Conservation (phyloP, 2,888 invertebrate species). For the Synanthedon vespiformis region DNA sequence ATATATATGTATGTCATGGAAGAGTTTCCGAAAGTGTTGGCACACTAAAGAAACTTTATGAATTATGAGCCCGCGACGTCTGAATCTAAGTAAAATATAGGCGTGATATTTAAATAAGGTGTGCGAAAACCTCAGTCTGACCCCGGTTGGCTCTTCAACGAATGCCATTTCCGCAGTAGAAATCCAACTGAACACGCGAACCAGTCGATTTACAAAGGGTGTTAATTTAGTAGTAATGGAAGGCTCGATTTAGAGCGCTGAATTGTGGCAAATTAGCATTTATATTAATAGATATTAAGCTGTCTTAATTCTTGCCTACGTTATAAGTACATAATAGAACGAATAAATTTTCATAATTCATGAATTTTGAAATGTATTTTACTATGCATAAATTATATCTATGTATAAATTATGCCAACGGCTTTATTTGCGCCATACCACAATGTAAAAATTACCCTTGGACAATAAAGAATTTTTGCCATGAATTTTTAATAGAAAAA, state of each 20-base stretch:
- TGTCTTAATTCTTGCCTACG: neutral
- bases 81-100: conserved; percentile 1
- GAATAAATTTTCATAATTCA: neutral
- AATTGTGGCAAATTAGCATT: conserved; percentile 32
- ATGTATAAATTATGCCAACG: no score
- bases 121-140: conserved; percentile 2
- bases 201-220: conserved; percentile 31
- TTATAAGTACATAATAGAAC: neutral
- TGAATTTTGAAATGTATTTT: neutral
- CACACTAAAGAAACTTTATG: conserved; percentile 4
- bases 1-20: no score
- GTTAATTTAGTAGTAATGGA: conserved; percentile 47
- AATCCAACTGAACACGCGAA: conserved; percentile 44
- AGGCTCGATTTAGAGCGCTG: conserved; percentile 29
- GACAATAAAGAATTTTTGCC: no score
- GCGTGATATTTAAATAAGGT: conserved; percentile 8
- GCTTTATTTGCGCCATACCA: no score
- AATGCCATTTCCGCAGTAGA: conserved; percentile 48
- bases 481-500: no score
- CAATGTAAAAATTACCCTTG: no score
- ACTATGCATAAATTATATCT: no score
- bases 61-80: conserved; percentile 3
- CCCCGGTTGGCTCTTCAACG: conserved; percentile 5
- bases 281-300: conserved; percentile 10
- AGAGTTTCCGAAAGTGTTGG: neutral